phyloP scores from a whole-genome alignment of 2,888 invertebrate genomes.

The Linnaemya vulpina region DNA sequence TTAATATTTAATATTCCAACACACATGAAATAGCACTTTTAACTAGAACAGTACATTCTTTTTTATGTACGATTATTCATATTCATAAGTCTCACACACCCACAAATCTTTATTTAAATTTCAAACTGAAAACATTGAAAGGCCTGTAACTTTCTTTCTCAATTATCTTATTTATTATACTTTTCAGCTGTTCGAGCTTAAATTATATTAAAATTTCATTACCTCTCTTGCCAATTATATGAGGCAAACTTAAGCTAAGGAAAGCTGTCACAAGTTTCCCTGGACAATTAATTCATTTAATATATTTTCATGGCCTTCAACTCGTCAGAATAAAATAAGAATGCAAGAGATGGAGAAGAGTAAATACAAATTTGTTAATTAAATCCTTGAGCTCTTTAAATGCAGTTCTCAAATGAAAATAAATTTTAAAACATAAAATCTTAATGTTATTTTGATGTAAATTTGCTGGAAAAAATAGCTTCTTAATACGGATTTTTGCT shows the following conservation, averaged over 20 bases:
- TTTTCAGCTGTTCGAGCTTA: neutral
- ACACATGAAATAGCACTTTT: too few species aligned
- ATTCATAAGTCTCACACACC: too few species aligned
- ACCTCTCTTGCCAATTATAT: neutral
- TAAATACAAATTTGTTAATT: neutral
- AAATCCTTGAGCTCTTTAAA: neutral
- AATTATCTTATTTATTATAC: neutral
- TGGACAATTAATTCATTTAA: neutral
- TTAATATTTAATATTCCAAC: too few species aligned
- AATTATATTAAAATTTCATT: constrained; percentile 15
- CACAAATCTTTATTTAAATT: too few species aligned
- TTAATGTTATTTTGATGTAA: neutral
- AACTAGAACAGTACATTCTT: too few species aligned
- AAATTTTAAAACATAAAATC: neutral
- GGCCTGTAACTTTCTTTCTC: neutral
- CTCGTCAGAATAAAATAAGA: neutral
- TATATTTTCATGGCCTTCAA: neutral
- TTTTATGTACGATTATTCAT: too few species aligned
- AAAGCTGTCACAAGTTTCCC: neutral
- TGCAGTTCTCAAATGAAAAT: neutral
- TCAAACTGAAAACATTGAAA: neutral
- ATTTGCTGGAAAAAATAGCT: neutral
- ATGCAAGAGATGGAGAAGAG: neutral
- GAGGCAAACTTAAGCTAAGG: neutral
- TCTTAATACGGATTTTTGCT: neutral